These are phyloP conservation scores for Lithophane semibrunnea DNA, from an alignment of 2,888 invertebrate genomes.

Conservation along the genomic window DNA sequence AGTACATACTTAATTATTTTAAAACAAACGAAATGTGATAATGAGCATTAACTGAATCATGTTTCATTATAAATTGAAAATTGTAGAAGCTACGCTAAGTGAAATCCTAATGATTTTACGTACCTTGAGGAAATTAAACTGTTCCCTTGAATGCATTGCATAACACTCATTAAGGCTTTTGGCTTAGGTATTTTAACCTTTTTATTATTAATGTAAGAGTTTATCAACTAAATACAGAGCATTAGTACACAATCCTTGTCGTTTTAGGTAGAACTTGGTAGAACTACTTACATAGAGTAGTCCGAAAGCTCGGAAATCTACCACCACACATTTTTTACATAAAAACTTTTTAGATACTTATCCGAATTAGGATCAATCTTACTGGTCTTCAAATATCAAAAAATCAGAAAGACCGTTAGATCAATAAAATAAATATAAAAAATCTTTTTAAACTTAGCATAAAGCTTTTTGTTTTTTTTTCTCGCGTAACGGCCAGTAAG, in stretches of 20 bases:
- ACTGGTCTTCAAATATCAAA: not conserved
- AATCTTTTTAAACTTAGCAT: not conserved
- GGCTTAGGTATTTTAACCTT: not conserved
- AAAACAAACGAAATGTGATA: conserved; percentile 5
- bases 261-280: not conserved
- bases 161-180: conserved; percentile 19
- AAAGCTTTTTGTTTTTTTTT: not conserved
- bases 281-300: not conserved
- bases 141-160: conserved; percentile 4
- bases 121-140: conserved; percentile 37
- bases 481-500: not conserved
- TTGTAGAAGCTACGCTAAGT: not conserved
- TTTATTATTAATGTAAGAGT: not conserved
- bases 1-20: not conserved
- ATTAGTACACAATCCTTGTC: not conserved
- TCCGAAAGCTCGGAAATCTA: not conserved
- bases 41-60: conserved; percentile 9
- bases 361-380: not conserved
- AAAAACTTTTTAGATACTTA: not conserved
- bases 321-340: not conserved
- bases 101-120: conserved; percentile 15
- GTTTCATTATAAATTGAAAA: conserved; percentile 16
- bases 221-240: not conserved
- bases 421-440: not conserved
- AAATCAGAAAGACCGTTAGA: not conserved